Evolutionary conservation across 2,888 invertebrate species (phyloP).

Genomic region (Nephrocerus scutellatus): DNA sequence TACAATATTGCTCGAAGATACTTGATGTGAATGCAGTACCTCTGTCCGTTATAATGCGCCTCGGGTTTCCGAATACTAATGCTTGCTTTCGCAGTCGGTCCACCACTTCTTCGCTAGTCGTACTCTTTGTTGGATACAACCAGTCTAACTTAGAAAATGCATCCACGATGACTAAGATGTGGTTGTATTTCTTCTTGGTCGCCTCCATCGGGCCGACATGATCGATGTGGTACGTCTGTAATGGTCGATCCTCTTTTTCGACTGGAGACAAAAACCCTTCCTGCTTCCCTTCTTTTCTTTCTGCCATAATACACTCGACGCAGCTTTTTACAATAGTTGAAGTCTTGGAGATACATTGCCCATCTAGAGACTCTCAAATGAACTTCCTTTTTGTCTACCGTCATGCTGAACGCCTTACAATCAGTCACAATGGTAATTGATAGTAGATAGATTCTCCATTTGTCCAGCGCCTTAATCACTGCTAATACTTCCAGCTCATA

Average conservation of each 20-base stretch:
- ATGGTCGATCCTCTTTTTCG: no score
- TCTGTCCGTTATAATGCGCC: constrained; percentile 35
- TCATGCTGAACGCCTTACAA: constrained; percentile 32
- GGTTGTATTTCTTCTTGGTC: constrained; percentile 34
- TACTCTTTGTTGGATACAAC: constrained; percentile 32
- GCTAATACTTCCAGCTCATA: constrained; percentile 26
- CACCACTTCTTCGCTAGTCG: constrained; percentile 28
- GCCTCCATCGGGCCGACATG: constrained; percentile 35
- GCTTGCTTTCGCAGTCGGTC: constrained; percentile 23
- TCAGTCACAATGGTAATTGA: constrained; percentile 33
- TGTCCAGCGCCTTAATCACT: constrained; percentile 17
- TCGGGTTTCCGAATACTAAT: constrained; percentile 23
- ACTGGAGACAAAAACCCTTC: constrained; percentile 34
- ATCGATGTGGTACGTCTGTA: constrained; percentile 35
- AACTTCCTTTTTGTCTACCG: constrained; percentile 30
- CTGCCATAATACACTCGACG: constrained; percentile 15
- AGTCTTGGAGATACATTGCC: constrained; percentile 15
- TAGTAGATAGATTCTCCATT: constrained; percentile 30
- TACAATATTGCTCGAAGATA: constrained; percentile 34
- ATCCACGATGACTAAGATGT: constrained; percentile 36
- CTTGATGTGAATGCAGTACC: constrained; percentile 39
- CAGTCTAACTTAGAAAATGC: constrained; percentile 37
- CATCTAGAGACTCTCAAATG: constrained; percentile 12
- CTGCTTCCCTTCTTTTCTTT: constrained; percentile 31
- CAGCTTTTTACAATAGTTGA: constrained; percentile 16